phyloP scores from a whole-genome alignment of 2,113 vertebrate species.

The Brachyhypopomus gauderio region DNA sequence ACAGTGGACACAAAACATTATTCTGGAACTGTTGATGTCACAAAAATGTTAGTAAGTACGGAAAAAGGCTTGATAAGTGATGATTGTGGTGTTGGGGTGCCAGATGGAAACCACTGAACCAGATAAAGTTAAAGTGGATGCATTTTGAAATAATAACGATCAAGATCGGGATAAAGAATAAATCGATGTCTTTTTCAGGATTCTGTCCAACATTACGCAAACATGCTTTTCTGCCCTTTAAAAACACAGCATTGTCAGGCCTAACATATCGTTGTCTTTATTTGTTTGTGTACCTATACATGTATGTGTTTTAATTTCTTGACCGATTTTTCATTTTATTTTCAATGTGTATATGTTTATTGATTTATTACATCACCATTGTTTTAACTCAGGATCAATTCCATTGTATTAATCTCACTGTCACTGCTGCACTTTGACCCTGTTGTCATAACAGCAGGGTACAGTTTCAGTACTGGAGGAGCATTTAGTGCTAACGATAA shows the following conservation, averaged over 20 bases:
- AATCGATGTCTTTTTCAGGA: no score
- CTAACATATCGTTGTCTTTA: background rate
- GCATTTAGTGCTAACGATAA: slow-evolving; percentile 52
- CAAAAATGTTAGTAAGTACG: no score
- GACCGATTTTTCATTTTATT: background rate
- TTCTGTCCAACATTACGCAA: background rate
- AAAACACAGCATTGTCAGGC: background rate
- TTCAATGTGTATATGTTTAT: background rate
- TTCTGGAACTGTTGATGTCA: background rate
- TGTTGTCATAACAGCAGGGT: slow-evolving; percentile 57
- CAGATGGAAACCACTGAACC: background rate
- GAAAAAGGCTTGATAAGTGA: no score
- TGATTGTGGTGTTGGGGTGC: background rate
- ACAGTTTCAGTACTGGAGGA: slow-evolving; percentile 33
- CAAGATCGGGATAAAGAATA: no score
- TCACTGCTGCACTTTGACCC: slow-evolving; percentile 41
- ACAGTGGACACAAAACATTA: background rate
- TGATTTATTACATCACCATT: slow-evolving; percentile 21
- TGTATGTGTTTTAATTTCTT: background rate
- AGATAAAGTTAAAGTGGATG: background rate
- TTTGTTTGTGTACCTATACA: background rate
- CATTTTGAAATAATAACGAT: background rate
- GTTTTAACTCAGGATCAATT: slow-evolving; percentile 16
- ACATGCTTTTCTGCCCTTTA: background rate
- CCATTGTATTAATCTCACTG: background rate